Conservation (phyloP, 1,140 invertebrate species). For the Drosophila chauvacae region DNA sequence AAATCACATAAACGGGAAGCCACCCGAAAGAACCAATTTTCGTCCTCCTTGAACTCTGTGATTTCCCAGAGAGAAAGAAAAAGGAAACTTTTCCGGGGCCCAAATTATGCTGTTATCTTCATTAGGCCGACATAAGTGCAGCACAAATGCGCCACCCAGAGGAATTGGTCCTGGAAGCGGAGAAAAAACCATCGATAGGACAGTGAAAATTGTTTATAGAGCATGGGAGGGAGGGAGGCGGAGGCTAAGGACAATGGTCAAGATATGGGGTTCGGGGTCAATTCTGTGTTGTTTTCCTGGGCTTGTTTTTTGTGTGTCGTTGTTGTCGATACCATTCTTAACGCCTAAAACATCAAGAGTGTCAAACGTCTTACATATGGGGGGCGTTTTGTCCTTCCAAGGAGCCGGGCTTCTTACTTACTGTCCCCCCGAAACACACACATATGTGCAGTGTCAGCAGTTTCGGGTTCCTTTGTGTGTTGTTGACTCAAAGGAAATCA, state of each 20-base stretch:
- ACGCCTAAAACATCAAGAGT: conserved; percentile 79
- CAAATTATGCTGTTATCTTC: conserved; percentile 83
- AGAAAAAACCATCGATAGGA: conserved; percentile 44
- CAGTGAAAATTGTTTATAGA: conserved; percentile 80
- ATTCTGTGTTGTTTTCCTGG: conserved; percentile 33
- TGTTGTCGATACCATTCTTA: conserved; percentile 38
- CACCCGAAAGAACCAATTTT: conserved; percentile 34
- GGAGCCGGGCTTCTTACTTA: neutral
- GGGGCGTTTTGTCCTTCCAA: conserved; percentile 60
- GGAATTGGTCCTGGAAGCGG: conserved; percentile 50
- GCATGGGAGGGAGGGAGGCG: conserved; percentile 18
- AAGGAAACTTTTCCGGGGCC: conserved; percentile 43
- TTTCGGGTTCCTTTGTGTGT: conserved; percentile 34
- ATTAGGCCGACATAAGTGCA: conserved; percentile 82
- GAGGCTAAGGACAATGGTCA: conserved; percentile 24
- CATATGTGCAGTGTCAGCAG: conserved; percentile 78
- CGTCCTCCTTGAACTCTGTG: conserved; percentile 64
- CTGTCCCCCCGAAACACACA: conserved; percentile 19
- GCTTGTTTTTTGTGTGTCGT: conserved; percentile 35
- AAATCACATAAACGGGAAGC: conserved; percentile 63
- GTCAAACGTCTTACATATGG: conserved; percentile 57
- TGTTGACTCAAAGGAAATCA: conserved; percentile 77
- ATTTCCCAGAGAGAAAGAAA: conserved; percentile 42
- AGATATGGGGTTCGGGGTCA: conserved; percentile 53
- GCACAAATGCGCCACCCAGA: conserved; percentile 75